Evolutionary conservation across 1,140 invertebrate species (phyloP).

Genomic region (Gryon sp.): DNA sequence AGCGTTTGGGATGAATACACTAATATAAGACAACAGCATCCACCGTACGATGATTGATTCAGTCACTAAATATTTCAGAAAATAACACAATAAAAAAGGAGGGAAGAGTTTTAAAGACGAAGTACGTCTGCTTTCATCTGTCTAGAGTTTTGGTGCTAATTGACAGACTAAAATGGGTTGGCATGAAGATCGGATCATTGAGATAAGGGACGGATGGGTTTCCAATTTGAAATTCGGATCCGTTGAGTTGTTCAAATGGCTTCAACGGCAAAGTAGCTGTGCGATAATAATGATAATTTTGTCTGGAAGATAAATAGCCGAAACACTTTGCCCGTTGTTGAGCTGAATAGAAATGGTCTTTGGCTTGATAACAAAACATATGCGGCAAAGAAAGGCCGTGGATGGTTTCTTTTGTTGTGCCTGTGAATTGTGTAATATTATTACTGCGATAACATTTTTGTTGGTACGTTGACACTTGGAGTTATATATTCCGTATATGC

Average conservation of each 20-base stretch:
- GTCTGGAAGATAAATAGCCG: background rate
- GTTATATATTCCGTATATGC: background rate
- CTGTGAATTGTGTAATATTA: slow-evolving; percentile 27
- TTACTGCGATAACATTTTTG: slow-evolving; percentile 19
- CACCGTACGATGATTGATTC: too few relatives aligned
- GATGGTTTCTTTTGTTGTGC: background rate
- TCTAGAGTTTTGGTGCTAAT: slow-evolving; percentile 26
- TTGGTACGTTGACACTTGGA: background rate
- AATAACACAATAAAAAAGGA: slow-evolving; percentile 12
- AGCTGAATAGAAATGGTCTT: background rate
- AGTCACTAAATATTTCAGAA: background rate
- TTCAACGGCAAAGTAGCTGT: background rate
- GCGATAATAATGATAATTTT: background rate
- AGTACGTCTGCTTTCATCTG: slow-evolving; percentile 15
- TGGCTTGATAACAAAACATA: slow-evolving; percentile 20
- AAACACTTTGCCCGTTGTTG: background rate
- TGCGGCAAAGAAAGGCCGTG: background rate
- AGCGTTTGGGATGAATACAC: too few relatives aligned
- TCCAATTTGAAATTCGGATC: slow-evolving; percentile 4
- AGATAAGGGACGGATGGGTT: slow-evolving; percentile 6
- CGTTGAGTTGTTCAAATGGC: background rate
- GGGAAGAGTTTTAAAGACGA: background rate
- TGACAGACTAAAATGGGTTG: slow-evolving; percentile 30
- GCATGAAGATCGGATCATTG: slow-evolving; percentile 1
- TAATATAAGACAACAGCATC: too few relatives aligned